These are phyloP conservation scores for Nestor notabilis DNA, from an alignment of 2,113 vertebrate species.

Conservation along the genomic window DNA sequence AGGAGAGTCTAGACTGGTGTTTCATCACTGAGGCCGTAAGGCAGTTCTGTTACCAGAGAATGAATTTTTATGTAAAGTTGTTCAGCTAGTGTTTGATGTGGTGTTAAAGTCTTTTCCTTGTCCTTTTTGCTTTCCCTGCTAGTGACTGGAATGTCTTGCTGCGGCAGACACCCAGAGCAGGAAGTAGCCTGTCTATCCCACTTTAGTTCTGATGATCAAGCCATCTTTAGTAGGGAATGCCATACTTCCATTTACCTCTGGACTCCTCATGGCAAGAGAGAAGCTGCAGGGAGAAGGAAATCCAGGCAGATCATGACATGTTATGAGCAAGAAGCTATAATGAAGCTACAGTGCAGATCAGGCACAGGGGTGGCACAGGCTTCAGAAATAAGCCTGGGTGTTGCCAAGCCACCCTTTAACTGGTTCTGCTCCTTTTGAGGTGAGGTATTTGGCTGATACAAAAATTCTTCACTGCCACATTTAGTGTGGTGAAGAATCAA, in stretches of 20 bases:
- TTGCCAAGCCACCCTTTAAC: neutral
- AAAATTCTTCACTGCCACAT: neutral
- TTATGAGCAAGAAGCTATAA: neutral
- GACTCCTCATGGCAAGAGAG: neutral
- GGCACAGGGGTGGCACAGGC: neutral
- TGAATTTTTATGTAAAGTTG: neutral
- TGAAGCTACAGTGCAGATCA: neutral
- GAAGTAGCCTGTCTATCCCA: neutral
- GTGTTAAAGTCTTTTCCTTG: neutral
- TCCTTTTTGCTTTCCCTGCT: neutral
- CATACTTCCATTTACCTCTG: neutral
- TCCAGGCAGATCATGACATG: fast-evolving
- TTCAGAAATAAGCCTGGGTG: neutral
- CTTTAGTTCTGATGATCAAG: neutral
- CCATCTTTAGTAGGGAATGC: neutral
- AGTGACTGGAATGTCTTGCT: neutral
- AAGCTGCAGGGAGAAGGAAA: neutral
- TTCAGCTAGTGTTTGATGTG: neutral
- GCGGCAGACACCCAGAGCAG: neutral
- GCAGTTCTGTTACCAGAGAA: neutral
- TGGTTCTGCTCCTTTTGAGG: neutral
- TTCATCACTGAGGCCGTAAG: neutral
- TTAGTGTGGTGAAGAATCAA: neutral
- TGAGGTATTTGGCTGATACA: neutral
- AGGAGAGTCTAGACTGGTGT: neutral